Evolutionary conservation across 2,113 vertebrate genomes (phyloP).

Genomic region (Oxyruncus cristatus): DNA sequence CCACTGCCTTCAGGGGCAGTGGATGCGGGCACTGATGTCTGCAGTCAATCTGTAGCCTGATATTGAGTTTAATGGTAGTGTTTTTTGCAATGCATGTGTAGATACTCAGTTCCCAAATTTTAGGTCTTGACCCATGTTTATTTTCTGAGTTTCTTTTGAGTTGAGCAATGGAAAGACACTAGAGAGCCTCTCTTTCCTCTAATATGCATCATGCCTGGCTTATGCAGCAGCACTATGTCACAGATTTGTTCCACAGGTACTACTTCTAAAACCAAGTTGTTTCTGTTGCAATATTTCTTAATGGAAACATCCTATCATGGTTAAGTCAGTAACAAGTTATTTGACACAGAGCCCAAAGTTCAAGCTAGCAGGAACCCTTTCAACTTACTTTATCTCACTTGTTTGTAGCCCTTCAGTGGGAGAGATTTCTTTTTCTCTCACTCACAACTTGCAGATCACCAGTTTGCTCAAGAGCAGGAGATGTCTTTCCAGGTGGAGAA

Average conservation of each 20-base stretch:
- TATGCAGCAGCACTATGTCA: neutral
- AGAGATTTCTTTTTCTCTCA: neutral
- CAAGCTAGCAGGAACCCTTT: neutral
- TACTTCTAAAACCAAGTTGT: neutral
- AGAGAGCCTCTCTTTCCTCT: neutral
- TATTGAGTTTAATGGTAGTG: neutral
- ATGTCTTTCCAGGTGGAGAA: neutral
- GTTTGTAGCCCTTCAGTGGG: neutral
- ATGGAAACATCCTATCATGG: neutral
- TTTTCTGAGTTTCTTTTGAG: neutral
- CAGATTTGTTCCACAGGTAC: neutral
- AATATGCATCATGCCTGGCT: neutral
- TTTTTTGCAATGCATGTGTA: neutral
- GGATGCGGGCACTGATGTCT: neutral
- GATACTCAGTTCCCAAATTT: neutral
- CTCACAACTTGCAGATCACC: neutral
- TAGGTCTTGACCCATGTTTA: neutral
- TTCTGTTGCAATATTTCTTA: neutral
- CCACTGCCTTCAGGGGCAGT: neutral
- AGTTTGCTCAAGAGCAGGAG: neutral
- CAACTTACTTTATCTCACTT: neutral
- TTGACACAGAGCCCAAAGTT: constrained; percentile 20
- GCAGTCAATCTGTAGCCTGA: neutral
- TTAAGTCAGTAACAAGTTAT: neutral
- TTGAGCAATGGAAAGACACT: neutral